Evolutionary conservation across 2,113 vertebrate species (phyloP).

Genomic region (Peromyscus californicus): DNA sequence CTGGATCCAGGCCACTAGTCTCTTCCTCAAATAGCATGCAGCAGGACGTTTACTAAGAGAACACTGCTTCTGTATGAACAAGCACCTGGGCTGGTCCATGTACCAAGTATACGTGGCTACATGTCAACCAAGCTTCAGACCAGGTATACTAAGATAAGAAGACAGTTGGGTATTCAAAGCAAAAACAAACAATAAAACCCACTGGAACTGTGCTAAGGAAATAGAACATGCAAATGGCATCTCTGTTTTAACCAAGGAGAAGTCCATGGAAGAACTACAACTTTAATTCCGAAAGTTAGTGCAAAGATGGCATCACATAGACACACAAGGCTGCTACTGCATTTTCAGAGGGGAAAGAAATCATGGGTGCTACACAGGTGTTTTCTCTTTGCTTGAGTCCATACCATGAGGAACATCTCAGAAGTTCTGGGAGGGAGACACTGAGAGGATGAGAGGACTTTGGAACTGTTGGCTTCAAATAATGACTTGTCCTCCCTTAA

Average conservation of each 20-base stretch:
- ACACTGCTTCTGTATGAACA: neutral
- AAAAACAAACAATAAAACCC: neutral
- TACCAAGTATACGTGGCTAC: neutral
- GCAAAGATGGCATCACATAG: neutral
- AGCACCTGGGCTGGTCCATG: neutral
- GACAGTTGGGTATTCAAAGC: neutral
- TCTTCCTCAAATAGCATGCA: neutral
- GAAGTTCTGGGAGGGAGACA: slow-evolving; percentile 30
- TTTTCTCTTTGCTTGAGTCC: slow-evolving; percentile 5
- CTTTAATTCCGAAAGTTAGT: slow-evolving; percentile 27
- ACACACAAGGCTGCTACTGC: neutral
- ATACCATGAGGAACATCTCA: neutral
- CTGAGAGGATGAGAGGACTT: neutral
- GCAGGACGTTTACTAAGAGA: neutral
- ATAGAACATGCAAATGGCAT: neutral
- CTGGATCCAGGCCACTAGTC: neutral
- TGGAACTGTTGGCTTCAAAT: slow-evolving; percentile 37
- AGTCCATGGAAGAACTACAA: neutral
- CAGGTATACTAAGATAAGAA: slow-evolving; percentile 8
- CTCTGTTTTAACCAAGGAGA: neutral
- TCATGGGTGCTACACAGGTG: neutral
- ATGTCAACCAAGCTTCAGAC: slow-evolving; percentile 2
- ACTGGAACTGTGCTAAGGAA: neutral
- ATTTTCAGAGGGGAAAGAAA: neutral
- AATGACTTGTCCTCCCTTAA: neutral